Evolutionary conservation across 2,113 vertebrate species (phyloP), one percentile per base, ranked within the genome.

Genomic region (Onychostruthus taczanowskii): DNA sequence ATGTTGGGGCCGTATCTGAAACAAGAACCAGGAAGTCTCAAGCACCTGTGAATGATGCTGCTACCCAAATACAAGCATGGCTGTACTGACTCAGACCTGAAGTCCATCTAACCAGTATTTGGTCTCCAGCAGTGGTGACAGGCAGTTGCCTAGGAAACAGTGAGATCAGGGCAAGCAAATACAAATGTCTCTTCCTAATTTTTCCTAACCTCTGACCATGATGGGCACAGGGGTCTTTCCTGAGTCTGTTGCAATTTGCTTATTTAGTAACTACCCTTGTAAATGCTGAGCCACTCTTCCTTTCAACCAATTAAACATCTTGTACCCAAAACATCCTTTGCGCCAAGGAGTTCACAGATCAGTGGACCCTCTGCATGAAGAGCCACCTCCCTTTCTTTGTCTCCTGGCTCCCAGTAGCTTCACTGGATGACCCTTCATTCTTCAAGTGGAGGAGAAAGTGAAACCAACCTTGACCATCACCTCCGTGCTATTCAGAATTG

Each of bases 61-160:
- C 56, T 70, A 68, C 61, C 24, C 74, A 70, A 81, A 84, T 21
- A 37, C 13, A 80, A 80, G 37, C 28, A 62, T 11, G 37, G 41
- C 31, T 62, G 18, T 37, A 58, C 43, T 83, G 75, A 86, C 72
- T 77, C 35, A 76, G 56, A 55, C 59, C 63, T 86, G 0, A 4
- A 84, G 80, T 63, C 90, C 76, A 86, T 18, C 89, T 81, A 74
- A 74, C 37, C 59, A 23, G 1, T 26, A 17, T 18, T 55, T 1
- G 1, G 30, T 35, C 43, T 92, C 72, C 52, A 84, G 68, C 59
- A 76, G 46, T 0, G 0, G 47, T 62, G 76, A 80, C 79, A 70
- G 41, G 55, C 59, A 80, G 79, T 83, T 88, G 67, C 86, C 73
- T 67, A 67, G 76, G 85, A 83, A 92, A 92, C 92, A 88, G n/a